A percentile compares a stretch with the other conserved stretches of the same genome.
These are phyloP conservation scores for Bombus superbus DNA, from an alignment of 1,140 invertebrate genomes.

Conservation along the genomic window DNA sequence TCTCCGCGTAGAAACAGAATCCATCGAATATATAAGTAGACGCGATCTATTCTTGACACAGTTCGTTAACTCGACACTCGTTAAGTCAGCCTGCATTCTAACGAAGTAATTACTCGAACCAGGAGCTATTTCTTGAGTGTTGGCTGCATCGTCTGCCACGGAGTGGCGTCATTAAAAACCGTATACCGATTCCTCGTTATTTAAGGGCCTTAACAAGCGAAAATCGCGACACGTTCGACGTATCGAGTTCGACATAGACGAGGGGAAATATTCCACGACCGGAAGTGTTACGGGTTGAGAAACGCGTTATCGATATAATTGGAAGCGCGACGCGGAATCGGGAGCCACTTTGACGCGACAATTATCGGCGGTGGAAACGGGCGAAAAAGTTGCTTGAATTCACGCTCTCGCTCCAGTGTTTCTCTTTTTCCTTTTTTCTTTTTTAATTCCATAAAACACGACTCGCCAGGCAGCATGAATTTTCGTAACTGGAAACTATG, in stretches of 20 bases:
- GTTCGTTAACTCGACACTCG: slow-evolving; percentile 36
- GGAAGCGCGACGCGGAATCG: background rate
- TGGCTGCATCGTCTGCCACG: background rate
- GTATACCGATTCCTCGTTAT: slow-evolving; percentile 31
- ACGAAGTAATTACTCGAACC: slow-evolving; percentile 44
- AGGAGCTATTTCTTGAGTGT: slow-evolving; percentile 24
- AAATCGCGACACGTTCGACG: background rate
- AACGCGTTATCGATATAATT: slow-evolving; percentile 22
- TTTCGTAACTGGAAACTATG: background rate
- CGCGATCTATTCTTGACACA: slow-evolving; percentile 15
- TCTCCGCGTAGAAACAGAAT: background rate
- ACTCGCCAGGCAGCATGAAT: background rate
- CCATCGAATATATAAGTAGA: slow-evolving; percentile 15
- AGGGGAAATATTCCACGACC: background rate
- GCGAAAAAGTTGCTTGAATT: background rate
- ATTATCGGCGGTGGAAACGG: background rate
- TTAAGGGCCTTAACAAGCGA: slow-evolving; percentile 25
- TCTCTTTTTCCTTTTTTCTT: background rate
- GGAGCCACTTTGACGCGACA: background rate
- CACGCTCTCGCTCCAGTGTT: background rate
- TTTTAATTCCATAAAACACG: background rate
- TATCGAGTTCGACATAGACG: background rate
- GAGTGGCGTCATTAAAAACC: slow-evolving; percentile 30
- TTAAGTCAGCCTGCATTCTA: slow-evolving; percentile 33
- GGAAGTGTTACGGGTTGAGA: background rate